phyloP scores from a whole-genome alignment of 2,113 vertebrate species.

The Nothoprocta perdicaria region DNA sequence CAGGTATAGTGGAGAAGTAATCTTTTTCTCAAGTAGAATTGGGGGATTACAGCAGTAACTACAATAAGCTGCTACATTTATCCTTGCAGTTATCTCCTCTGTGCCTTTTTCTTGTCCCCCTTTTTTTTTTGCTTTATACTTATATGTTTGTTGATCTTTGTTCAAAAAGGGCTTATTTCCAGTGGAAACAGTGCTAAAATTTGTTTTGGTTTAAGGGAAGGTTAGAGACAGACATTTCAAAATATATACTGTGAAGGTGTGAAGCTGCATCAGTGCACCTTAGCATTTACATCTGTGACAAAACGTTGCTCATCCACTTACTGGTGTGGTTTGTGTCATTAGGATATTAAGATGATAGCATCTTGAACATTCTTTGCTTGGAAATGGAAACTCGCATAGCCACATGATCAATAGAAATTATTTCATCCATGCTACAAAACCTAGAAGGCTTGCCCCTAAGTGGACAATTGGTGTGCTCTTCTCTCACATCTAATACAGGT shows the following conservation, averaged over 20 bases:
- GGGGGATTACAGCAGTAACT: neutral
- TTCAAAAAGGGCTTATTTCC: neutral
- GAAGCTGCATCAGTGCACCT: rapidly evolving
- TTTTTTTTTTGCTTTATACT: neutral
- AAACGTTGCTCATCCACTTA: neutral
- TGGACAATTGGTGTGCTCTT: neutral
- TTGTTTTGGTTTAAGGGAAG: neutral
- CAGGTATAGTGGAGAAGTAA: neutral
- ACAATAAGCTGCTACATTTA: neutral
- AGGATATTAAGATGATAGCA: too few relatives aligned
- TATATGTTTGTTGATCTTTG: neutral
- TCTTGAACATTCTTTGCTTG: neutral
- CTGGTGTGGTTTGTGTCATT: neutral
- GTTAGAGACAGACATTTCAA: neutral
- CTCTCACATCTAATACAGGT: too few relatives aligned
- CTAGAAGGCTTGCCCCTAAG: neutral
- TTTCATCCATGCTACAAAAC: neutral
- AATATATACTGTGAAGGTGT: neutral
- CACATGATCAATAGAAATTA: neutral
- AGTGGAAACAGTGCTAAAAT: neutral
- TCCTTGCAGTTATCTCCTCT: neutral
- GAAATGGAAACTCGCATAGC: neutral
- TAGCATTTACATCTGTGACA: neutral
- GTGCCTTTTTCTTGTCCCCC: neutral
- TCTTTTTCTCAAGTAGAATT: constrained; percentile 2